A percentile compares a stretch with the other conserved stretches of the same genome.
Conservation (phyloP, 2,888 invertebrate species). For the Drosophila ustulata region DNA sequence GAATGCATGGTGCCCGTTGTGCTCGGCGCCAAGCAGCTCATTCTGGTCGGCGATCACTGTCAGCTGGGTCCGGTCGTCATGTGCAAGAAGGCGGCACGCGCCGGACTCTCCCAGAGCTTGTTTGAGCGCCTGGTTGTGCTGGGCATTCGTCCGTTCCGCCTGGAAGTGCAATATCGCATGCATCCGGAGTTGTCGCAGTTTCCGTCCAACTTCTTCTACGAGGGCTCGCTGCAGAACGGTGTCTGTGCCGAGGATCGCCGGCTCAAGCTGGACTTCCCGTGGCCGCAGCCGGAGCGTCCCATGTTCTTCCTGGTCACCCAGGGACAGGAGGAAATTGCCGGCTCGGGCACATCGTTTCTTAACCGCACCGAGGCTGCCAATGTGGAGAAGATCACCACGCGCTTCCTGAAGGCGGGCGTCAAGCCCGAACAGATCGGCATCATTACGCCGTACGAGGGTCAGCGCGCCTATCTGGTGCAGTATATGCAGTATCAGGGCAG, state of each 20-base stretch:
- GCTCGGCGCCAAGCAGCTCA: conserved; percentile 97
- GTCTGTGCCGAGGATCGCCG: conserved; percentile 98
- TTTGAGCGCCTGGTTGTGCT: conserved; percentile 98
- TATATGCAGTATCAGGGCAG: conserved; percentile 99
- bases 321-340: conserved; percentile 99
- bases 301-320: conserved; percentile 99
- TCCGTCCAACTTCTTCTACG: conserved; percentile 99
- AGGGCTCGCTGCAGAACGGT: conserved; percentile 99
- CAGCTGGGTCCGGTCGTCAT: conserved; percentile 99
- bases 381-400: conserved; percentile 98
- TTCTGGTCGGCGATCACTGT: conserved; percentile 99
- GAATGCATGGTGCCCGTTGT: conserved; percentile 99
- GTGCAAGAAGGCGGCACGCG: conserved; percentile 99
- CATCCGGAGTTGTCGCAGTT: conserved; percentile 98
- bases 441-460: conserved; percentile 99
- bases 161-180: conserved; percentile 99
- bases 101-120: conserved; percentile 98
- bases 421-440: conserved; percentile 99
- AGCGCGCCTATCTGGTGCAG: conserved; percentile 98
- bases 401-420: conserved; percentile 97
- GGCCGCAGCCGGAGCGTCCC: conserved; percentile 98
- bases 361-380: conserved; percentile 99
- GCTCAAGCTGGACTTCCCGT: conserved; percentile 97
- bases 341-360: conserved; percentile 98
- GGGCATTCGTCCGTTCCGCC: conserved; percentile 97